phyloP scores from a whole-genome alignment of 2,113 vertebrate genomes.

The Silurus meridionalis region DNA sequence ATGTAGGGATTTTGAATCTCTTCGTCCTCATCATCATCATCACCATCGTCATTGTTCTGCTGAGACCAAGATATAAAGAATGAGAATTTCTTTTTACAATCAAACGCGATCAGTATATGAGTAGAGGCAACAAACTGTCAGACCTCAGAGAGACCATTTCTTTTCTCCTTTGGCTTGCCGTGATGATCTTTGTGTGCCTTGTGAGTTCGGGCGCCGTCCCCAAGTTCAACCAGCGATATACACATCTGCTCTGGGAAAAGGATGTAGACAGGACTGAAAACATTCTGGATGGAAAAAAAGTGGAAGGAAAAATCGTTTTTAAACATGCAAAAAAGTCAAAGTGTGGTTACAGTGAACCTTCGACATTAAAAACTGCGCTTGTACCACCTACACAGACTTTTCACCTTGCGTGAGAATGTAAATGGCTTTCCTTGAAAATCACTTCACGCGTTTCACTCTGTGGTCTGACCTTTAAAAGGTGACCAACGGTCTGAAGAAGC shows the following conservation, averaged over 20 bases:
- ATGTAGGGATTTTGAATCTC: constrained; percentile 17
- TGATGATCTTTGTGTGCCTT: neutral
- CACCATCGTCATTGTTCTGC: neutral
- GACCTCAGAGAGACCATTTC: neutral
- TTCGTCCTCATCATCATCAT: neutral
- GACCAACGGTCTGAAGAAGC: constrained; percentile 1
- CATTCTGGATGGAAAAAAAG: neutral
- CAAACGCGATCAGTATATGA: neutral
- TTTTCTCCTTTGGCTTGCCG: neutral
- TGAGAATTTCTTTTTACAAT: neutral
- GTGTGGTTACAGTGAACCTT: neutral
- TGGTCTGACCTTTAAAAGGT: constrained; percentile 32
- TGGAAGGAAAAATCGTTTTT: neutral
- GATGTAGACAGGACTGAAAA: neutral
- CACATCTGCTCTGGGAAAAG: constrained; percentile 1
- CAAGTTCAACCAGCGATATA: neutral
- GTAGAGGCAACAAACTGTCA: neutral
- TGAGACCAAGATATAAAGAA: neutral
- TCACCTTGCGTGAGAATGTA: neutral
- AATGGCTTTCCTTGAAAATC: neutral
- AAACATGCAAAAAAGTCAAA: neutral
- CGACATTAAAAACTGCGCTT: neutral
- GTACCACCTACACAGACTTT: neutral
- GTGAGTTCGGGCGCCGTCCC: neutral
- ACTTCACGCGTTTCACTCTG: constrained; percentile 18